These are phyloP conservation scores for Oceanodroma tethys DNA, from an alignment of 2,113 vertebrate species.

Conservation along the genomic window DNA sequence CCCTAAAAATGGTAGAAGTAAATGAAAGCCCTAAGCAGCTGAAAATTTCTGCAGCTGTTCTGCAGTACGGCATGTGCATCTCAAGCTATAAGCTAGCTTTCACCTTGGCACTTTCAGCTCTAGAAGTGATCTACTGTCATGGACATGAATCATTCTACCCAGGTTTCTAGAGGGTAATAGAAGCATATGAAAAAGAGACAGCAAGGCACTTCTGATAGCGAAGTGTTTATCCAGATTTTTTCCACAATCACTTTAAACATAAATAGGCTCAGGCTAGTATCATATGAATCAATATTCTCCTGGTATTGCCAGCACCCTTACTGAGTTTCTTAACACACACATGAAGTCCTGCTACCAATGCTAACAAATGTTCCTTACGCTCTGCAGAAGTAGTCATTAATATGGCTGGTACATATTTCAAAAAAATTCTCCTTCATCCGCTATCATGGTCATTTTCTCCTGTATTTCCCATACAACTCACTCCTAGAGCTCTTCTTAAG, in stretches of 20 bases:
- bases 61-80: fast-evolving
- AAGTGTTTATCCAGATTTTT: not conserved
- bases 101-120: not conserved
- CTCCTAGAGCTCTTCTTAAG: not conserved
- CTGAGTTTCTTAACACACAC: not conserved
- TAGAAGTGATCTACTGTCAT: not conserved
- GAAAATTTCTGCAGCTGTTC: not conserved
- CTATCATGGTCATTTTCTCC: not conserved
- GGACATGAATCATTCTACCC: not conserved
- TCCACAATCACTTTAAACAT: not conserved
- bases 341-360: not conserved
- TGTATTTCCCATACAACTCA: not conserved
- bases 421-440: not conserved
- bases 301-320: not conserved
- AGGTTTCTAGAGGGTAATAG: not conserved
- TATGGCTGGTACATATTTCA: not conserved
- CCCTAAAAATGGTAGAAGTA: not conserved
- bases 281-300: not conserved
- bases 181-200: not conserved
- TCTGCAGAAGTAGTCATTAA: not conserved
- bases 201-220: not conserved
- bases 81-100: fast-evolving
- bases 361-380: not conserved
- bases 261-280: not conserved
- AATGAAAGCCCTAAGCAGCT: not conserved